Evolutionary conservation across 1,140 invertebrate species (phyloP), one percentile per base, ranked within the genome.

Genomic region (Drosophila leontia): DNA sequence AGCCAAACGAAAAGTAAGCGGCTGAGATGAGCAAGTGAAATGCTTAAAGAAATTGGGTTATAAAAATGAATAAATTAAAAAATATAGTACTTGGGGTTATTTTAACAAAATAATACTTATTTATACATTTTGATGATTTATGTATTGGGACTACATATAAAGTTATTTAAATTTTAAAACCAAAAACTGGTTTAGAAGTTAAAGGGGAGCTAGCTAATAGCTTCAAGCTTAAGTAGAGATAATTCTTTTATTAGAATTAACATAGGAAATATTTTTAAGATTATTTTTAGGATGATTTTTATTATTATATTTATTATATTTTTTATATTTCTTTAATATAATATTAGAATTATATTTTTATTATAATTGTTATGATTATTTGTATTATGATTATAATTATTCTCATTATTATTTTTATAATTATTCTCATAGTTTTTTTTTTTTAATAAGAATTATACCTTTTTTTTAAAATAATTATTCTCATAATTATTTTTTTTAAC

Each of bases 1-100:
- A 48, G 32, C 50, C 56, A 58, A 61, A 12, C 15, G 11, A 19
- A 4, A 32, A 42, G 37, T 12, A 42, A 32, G 26, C 23, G 13
- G 11, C 7, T n/a, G 61, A 41, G 55, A 32, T 63, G 55, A 19
- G 23, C 17, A 17, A 26, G 55, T 63, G 55, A 15, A 37, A 26
- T 7, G n/a, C n/a, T 13, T 0, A 34, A 17, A 3, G 15, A 17
- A 50, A 29, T 23, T 3, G 6, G 13, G 1, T 47, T 47, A 13
- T 26, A 47, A 12, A 15, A 8, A n/a, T 4, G 26, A 19, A 45
- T 4, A 48, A 19, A 45, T 45, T 12, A 4, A 15, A 17, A 17
- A 9, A 2, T 48, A 1, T 4, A 15, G 4, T 15, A 45, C 3
- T 23, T 23, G 19, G 1, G 3, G 7, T 15, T 3, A 7, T 48